Conservation (phyloP, 1,140 invertebrate genomes). For the Panonychus citri region DNA sequence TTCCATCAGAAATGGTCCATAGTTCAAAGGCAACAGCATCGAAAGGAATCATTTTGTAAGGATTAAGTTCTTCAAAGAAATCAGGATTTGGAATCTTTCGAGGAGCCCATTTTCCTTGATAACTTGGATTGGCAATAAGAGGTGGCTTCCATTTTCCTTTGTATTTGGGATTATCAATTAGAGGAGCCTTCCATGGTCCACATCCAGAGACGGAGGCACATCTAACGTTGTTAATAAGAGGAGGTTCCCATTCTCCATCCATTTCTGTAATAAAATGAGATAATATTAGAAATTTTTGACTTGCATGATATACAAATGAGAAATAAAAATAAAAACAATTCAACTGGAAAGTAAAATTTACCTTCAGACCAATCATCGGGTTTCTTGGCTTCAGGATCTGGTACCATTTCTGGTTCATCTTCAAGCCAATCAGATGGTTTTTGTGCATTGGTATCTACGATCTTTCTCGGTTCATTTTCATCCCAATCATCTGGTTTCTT, state of each 20-base stretch:
- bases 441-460: slow-evolving; percentile 59
- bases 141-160: slow-evolving; percentile 79
- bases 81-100: slow-evolving; percentile 63
- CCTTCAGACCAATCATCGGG: slow-evolving; percentile 55
- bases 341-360: too few species aligned
- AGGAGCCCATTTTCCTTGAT: slow-evolving; percentile 81
- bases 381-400: slow-evolving; percentile 63
- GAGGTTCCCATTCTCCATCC: slow-evolving; percentile 95
- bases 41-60: slow-evolving; percentile 68
- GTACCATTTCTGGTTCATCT: slow-evolving; percentile 62
- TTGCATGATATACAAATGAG: too few species aligned
- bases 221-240: slow-evolving; percentile 61
- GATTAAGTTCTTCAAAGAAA: slow-evolving; percentile 71
- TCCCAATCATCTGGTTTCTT: slow-evolving; percentile 79
- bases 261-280: slow-evolving; percentile 81
- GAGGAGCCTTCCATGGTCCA: slow-evolving; percentile 63
- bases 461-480: slow-evolving; percentile 67
- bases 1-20: slow-evolving; percentile 89
- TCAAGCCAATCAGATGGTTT: slow-evolving; percentile 88
- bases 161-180: slow-evolving; percentile 69
- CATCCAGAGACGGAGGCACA: slow-evolving; percentile 65
- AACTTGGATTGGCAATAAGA: slow-evolving; percentile 77
- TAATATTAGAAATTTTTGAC: not conserved
- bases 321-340: too few species aligned
- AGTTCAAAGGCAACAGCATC: slow-evolving; percentile 68